A percentile compares a stretch with the other conserved stretches of the same genome.
Conservation (phyloP, 2,888 invertebrate genomes). For the Dorcus hopei region DNA sequence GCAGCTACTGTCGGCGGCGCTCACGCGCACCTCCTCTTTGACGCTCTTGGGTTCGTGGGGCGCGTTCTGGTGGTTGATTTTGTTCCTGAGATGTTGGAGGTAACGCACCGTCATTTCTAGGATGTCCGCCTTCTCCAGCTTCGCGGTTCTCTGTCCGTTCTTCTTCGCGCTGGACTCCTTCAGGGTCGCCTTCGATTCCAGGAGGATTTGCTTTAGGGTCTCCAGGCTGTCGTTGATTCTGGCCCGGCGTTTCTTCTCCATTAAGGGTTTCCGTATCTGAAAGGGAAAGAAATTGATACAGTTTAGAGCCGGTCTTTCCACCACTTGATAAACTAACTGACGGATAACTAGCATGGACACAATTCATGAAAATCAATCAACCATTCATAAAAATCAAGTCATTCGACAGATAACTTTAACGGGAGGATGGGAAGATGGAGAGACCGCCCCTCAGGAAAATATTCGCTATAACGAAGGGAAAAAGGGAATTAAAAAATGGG, state of each 20-base stretch:
- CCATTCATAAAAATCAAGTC: too few relatives aligned
- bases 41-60: neutral
- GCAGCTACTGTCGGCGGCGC: conserved; percentile 36
- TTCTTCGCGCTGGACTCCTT: conserved; percentile 34
- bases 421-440: too few relatives aligned
- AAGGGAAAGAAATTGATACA: conserved; percentile 8
- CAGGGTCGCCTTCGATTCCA: conserved; percentile 46
- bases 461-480: too few relatives aligned
- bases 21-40: conserved; percentile 26
- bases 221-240: conserved; percentile 56
- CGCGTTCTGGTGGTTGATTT: conserved; percentile 27
- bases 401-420: too few relatives aligned
- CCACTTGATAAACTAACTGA: too few relatives aligned
- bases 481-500: too few relatives aligned
- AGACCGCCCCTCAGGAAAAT: too few relatives aligned
- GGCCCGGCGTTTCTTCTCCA: conserved; percentile 55
- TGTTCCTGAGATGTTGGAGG: conserved; percentile 53
- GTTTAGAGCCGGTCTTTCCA: too few relatives aligned
- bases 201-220: conserved; percentile 52
- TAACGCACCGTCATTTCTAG: conserved; percentile 62
- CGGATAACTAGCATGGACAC: too few relatives aligned
- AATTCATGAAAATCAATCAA: too few relatives aligned
- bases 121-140: conserved; percentile 65
- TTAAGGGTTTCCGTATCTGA: conserved; percentile 53
- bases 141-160: conserved; percentile 50